Evolutionary conservation across 2,888 invertebrate species (phyloP), one percentile per base, ranked within the genome.

Genomic region (Desoria tigrina): DNA sequence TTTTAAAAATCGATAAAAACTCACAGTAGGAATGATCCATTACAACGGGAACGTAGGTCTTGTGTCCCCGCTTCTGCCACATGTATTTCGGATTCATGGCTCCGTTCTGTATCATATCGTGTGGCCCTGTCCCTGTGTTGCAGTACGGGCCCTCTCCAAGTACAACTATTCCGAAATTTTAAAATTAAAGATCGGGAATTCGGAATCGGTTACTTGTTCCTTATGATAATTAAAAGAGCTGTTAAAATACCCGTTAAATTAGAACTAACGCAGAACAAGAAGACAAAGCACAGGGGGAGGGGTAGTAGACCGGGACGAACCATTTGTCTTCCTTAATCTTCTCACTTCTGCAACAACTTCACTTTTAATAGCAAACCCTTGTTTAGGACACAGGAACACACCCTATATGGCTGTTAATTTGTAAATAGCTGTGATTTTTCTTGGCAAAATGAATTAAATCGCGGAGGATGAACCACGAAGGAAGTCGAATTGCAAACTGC

Each of bases 21-120:
- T 69, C 69, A 74, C 73, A 68, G 57, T 74, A 74, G 42, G 63
- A 61, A 37, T 62, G 63, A 63, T 74, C 73, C 68, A 74, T 26
- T 26, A 74, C 73, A 16, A 74, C 67, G 0, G 73, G 73, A 2
- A 74, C 70, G 27, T 68, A 65, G 14, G 72, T 69, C 39, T 68
- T 66, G 18, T 62, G 57, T 16, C 73, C 71, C 9, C 66, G 51
- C 49, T 70, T 67, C 28, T 68, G 65, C 73, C 73, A 74, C 58
- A 62, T 66, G 58, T 74, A 72, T 28, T 68, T 69, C 7, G 66
- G 68, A 59, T 74, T 74, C 63, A 74, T 72, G 28, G 60, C 55
- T 32, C 73, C 69, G 60, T 56, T 68, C 65, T 69, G 66, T 21
- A 74, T 67, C 42, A 74, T 65, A 51, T 74, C 68, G 18, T 56